These are phyloP conservation scores for Eulemur albifrons DNA, from an alignment of 2,797 vertebrate species.

Conservation along the genomic window DNA sequence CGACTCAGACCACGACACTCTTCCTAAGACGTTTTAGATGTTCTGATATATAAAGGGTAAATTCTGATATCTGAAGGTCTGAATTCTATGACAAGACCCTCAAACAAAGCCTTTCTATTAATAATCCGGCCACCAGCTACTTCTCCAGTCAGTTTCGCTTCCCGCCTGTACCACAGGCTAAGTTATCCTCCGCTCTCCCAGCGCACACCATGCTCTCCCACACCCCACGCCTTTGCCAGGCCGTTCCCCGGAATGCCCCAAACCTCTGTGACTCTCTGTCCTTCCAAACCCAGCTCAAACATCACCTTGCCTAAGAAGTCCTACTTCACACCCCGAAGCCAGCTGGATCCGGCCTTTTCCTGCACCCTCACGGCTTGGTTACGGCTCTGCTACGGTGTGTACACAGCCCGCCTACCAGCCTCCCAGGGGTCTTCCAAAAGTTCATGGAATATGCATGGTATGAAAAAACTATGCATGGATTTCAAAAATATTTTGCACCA, in stretches of 20 bases:
- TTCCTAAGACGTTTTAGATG: not conserved
- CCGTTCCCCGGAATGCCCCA: not conserved
- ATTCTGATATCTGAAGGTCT: not conserved
- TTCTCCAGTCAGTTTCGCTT: not conserved
- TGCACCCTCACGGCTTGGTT: not conserved
- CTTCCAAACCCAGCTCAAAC: not conserved
- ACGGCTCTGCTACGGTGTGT: not conserved
- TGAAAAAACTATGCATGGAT: not conserved
- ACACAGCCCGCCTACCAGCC: not conserved
- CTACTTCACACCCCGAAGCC: not conserved
- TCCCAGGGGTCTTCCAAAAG: not conserved
- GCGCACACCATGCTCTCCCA: not conserved
- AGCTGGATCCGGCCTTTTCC: not conserved
- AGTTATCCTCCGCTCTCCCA: not conserved
- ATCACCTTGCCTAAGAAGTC: not conserved
- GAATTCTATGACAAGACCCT: not conserved
- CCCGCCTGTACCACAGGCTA: not conserved
- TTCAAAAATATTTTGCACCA: not conserved
- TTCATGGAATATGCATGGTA: not conserved
- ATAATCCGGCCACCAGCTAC: not conserved
- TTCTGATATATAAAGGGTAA: not conserved
- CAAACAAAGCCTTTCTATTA: not conserved
- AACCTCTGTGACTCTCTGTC: not conserved
- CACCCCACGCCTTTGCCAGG: not conserved
- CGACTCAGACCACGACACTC: not conserved